Conservation (phyloP, 2,888 invertebrate species). For the Cepaea hortensis region DNA sequence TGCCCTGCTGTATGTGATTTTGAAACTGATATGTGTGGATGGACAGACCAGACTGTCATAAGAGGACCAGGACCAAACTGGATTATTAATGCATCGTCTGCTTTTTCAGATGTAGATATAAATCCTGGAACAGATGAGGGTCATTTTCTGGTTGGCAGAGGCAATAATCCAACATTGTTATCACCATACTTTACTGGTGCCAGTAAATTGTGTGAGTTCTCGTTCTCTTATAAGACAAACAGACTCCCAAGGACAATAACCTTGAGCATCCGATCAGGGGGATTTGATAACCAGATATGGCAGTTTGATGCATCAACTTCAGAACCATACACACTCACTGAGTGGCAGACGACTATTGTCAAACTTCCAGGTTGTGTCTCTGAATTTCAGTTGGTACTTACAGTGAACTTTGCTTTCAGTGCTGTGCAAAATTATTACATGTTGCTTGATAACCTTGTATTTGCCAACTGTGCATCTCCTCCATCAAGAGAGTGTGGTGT, state of each 20-base stretch:
- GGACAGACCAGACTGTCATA: conserved; percentile 43
- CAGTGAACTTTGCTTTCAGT: conserved; percentile 23
- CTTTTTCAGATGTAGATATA: conserved; percentile 14
- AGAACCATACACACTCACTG: neutral
- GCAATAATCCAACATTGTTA: conserved; percentile 57
- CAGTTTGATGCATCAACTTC: neutral
- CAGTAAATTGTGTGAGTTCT: conserved; percentile 64
- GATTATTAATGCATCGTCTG: conserved; percentile 20
- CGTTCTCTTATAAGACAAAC: conserved; percentile 62
- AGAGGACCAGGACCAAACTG: neutral
- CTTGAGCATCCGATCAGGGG: conserved; percentile 62
- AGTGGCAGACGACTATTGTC: conserved; percentile 63
- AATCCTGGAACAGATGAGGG: conserved; percentile 40
- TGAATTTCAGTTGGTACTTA: conserved; percentile 64
- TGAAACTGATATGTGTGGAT: conserved; percentile 66
- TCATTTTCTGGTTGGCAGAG: conserved; percentile 18
- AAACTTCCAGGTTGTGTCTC: conserved; percentile 64
- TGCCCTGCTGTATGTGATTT: conserved; percentile 70
- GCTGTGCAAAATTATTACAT: conserved; percentile 52
- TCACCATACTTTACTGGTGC: conserved; percentile 76
- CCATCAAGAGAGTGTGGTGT: conserved; percentile 43
- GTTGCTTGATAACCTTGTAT: conserved; percentile 69
- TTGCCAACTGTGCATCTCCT: conserved; percentile 68
- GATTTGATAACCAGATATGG: conserved; percentile 58
- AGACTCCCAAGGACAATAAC: conserved; percentile 28